These are phyloP conservation scores for Aplysia californica DNA, from an alignment of 1,140 invertebrate genomes.

Conservation along the genomic window DNA sequence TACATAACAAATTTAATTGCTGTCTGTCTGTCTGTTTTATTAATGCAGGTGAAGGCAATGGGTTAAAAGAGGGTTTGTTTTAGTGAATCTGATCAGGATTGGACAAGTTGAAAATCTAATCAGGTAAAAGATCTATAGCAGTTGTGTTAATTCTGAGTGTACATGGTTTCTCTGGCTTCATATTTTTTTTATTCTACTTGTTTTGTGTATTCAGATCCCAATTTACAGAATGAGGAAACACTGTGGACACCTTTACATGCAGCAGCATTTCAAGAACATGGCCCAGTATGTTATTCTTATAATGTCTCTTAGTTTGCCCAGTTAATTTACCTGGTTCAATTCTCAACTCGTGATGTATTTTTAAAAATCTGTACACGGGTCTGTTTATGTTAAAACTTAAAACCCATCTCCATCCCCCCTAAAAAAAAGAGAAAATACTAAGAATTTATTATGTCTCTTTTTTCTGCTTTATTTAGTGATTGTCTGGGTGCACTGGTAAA, in stretches of 20 bases:
- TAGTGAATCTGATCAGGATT: too few species aligned
- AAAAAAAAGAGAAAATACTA: too few species aligned
- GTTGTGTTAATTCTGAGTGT: neutral
- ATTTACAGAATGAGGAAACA: conserved; percentile 55
- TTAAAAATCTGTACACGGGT: too few species aligned
- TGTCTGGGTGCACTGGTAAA: too few species aligned
- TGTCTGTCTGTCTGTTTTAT: too few species aligned
- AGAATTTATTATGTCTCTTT: too few species aligned
- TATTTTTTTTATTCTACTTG: neutral
- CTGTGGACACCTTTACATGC: conserved; percentile 65
- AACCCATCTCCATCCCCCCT: too few species aligned
- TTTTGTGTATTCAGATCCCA: conserved; percentile 47
- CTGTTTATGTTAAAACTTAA: conserved; percentile 11
- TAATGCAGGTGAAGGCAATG: too few species aligned
- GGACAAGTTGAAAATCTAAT: too few species aligned
- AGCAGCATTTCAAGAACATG: conserved; percentile 65
- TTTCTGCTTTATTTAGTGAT: too few species aligned
- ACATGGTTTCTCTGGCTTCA: neutral
- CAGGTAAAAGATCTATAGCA: neutral
- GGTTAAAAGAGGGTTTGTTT: too few species aligned
- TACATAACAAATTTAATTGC: too few species aligned
- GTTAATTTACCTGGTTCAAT: neutral
- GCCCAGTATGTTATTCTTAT: conserved; percentile 55
- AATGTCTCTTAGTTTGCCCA: neutral
- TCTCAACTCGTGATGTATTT: neutral